Conservation (phyloP, 2,113 vertebrate species). For the Leptosomus discolor region DNA sequence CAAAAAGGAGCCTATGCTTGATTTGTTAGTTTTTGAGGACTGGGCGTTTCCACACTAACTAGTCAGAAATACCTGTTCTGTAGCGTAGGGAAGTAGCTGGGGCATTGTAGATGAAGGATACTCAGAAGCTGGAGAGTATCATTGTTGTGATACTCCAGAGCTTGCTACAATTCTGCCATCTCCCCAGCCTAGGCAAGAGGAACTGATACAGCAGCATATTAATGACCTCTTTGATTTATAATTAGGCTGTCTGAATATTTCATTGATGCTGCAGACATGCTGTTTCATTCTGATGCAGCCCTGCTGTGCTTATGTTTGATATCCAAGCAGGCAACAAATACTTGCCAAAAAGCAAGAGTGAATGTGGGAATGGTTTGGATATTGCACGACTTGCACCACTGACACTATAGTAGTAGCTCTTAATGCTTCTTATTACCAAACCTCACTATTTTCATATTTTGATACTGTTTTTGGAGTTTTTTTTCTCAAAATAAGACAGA, state of each 20-base stretch:
- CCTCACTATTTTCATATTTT: not conserved
- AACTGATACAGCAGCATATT: not conserved
- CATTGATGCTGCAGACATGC: not conserved
- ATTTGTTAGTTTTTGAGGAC: not conserved
- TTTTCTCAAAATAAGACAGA: not conserved
- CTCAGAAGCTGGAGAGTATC: not conserved
- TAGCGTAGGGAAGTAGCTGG: not conserved
- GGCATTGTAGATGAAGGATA: not conserved
- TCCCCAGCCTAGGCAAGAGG: not conserved
- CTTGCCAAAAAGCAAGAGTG: not conserved
- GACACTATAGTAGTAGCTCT: not conserved
- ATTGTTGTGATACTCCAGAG: not conserved
- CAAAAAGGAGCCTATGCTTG: not conserved
- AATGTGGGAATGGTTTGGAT: not conserved
- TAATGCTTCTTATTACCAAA: not conserved
- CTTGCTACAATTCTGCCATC: not conserved
- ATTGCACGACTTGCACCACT: fast-evolving
- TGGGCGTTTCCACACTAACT: not conserved
- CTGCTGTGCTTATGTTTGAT: not conserved
- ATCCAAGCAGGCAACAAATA: not conserved
- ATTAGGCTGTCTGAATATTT: not conserved
- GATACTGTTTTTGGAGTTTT: not conserved
- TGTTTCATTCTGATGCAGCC: not conserved
- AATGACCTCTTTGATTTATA: not conserved
- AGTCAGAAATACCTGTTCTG: not conserved